These are phyloP conservation scores for Aproaerema taeniolella DNA, from an alignment of 2,888 invertebrate genomes.

Conservation along the genomic window DNA sequence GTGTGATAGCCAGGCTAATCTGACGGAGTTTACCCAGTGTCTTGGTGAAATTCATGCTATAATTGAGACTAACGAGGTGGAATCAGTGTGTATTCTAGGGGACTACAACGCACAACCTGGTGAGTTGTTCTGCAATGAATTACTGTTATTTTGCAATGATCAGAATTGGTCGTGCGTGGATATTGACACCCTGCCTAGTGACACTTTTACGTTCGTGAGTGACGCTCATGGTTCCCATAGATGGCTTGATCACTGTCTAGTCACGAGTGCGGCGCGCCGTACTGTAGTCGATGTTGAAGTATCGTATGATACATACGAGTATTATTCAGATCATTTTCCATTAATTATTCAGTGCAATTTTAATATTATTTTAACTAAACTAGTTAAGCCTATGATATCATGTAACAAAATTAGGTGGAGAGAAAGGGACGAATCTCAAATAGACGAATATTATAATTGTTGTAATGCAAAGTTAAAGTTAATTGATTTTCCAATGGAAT, in stretches of 20 bases:
- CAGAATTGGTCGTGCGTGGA: not conserved
- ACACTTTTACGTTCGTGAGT: too few species aligned
- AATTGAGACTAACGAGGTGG: not conserved
- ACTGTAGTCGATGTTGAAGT: not conserved
- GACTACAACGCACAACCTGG: too few species aligned
- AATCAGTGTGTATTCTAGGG: not conserved
- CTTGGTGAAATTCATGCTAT: not conserved
- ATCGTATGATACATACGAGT: not conserved
- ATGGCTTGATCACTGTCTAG: not conserved
- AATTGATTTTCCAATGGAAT: slow-evolving; percentile 1
- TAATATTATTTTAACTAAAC: too few species aligned
- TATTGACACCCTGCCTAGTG: too few species aligned
- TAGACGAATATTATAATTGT: slow-evolving; percentile 9
- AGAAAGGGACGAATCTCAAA: slow-evolving; percentile 9
- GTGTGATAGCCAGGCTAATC: not conserved
- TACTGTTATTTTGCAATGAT: not conserved
- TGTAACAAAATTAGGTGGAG: slow-evolving; percentile 14
- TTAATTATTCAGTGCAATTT: too few species aligned
- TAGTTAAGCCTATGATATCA: not conserved
- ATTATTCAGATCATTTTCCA: not conserved
- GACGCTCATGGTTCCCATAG: not conserved
- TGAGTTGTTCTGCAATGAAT: not conserved
- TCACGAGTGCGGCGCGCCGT: not conserved
- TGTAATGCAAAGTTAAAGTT: slow-evolving; percentile 1
- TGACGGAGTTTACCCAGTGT: not conserved